Evolutionary conservation across 1,140 invertebrate species (phyloP).

Genomic region (Conopomorpha cramerella): DNA sequence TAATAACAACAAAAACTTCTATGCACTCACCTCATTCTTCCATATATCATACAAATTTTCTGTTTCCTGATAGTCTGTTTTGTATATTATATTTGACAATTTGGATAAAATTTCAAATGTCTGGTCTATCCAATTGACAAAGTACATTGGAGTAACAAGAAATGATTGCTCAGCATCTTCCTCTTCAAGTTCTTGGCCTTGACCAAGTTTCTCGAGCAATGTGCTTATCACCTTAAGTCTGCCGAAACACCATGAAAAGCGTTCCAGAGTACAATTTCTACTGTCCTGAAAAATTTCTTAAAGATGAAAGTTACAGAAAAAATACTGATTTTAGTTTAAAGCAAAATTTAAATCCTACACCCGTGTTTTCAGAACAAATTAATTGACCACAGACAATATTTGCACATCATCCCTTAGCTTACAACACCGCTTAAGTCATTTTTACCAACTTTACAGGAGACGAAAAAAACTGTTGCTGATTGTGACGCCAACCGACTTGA

Average conservation of each 20-base stretch:
- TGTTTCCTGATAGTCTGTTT: slow-evolving; percentile 21
- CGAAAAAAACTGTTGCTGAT: no score
- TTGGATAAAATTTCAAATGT: slow-evolving; percentile 39
- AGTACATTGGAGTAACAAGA: slow-evolving; percentile 31
- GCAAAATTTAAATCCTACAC: no score
- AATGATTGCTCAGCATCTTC: slow-evolving; percentile 17
- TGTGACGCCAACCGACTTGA: no score
- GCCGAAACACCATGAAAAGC: slow-evolving; percentile 33
- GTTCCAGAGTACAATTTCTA: slow-evolving; percentile 28
- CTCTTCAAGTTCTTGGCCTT: slow-evolving; percentile 3
- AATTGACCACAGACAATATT: no score
- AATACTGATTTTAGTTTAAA: no score
- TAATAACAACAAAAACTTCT: no score
- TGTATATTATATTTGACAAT: slow-evolving; percentile 26
- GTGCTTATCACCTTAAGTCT: slow-evolving; percentile 24
- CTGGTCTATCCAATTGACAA: slow-evolving; percentile 54
- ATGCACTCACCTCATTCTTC: slow-evolving; percentile 25
- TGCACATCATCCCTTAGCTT: no score
- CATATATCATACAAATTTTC: slow-evolving; percentile 15
- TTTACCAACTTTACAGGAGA: no score
- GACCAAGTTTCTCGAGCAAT: slow-evolving; percentile 10
- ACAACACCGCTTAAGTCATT: no score
- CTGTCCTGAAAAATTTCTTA: slow-evolving; percentile 41
- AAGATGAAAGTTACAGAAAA: no score
- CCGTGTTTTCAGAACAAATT: no score